phyloP scores from a whole-genome alignment of 2,888 invertebrate genomes.

The Heliconius erato region DNA sequence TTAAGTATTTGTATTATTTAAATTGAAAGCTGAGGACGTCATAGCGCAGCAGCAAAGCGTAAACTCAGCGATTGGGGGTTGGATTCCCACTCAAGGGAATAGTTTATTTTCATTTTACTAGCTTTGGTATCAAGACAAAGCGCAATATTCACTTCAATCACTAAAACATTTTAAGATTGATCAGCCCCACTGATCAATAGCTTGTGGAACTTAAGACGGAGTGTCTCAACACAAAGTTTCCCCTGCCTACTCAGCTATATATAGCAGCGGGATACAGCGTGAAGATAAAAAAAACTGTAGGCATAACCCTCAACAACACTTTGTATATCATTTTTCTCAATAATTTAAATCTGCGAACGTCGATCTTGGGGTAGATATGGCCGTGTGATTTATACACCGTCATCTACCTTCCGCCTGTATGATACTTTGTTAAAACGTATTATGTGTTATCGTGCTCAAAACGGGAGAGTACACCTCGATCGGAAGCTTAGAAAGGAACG shows the following conservation, averaged over 20 bases:
- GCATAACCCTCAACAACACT: background rate
- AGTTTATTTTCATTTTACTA: too few species aligned
- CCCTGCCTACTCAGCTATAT: too few species aligned
- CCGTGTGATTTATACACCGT: conserved; percentile 11
- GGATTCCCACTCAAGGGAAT: background rate
- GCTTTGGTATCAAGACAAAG: too few species aligned
- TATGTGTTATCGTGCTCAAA: background rate
- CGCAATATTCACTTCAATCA: too few species aligned
- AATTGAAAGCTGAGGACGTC: background rate
- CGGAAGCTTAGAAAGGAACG: background rate
- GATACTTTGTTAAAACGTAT: conserved; percentile 10
- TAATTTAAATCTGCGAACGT: conserved; percentile 21
- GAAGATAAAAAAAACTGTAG: background rate
- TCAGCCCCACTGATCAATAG: too few species aligned
- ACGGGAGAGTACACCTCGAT: background rate
- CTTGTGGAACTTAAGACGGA: too few species aligned
- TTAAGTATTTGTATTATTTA: background rate
- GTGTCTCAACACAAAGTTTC: too few species aligned
- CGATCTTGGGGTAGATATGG: conserved; percentile 14
- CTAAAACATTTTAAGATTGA: too few species aligned
- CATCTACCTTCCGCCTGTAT: conserved; percentile 1
- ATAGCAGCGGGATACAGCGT: background rate
- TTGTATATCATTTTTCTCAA: conserved; percentile 2
- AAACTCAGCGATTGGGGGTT: background rate
- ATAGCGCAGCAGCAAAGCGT: background rate